phyloP scores from a whole-genome alignment of 1,140 invertebrate genomes.

The Gonioctena quinquepunctata region DNA sequence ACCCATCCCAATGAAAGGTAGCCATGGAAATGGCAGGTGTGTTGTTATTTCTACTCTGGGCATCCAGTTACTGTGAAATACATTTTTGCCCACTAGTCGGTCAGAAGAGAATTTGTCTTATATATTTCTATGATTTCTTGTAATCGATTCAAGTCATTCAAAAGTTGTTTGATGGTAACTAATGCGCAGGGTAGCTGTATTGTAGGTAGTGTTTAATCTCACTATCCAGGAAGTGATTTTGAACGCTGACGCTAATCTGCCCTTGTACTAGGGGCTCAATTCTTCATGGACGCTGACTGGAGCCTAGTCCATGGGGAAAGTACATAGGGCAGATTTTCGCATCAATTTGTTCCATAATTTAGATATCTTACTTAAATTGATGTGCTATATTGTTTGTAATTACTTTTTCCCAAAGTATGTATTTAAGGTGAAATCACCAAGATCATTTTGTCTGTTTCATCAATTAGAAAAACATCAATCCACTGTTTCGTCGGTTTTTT shows the following conservation, averaged over 20 bases:
- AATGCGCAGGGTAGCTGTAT: not conserved
- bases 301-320: slow-evolving; percentile 37
- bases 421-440: slow-evolving; percentile 29
- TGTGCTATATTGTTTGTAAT: slow-evolving; percentile 45
- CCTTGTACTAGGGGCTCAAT: slow-evolving; percentile 53
- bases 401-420: slow-evolving; percentile 37
- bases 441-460: slow-evolving; percentile 29
- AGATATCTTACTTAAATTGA: slow-evolving; percentile 30
- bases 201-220: slow-evolving; percentile 38
- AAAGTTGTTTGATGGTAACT: not conserved
- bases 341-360: slow-evolving; percentile 16
- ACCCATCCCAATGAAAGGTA: slow-evolving; percentile 19
- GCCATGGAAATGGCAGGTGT: slow-evolving; percentile 19
- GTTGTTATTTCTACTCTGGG: not conserved
- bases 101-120: not conserved
- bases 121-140: not conserved
- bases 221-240: slow-evolving; percentile 50
- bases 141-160: not conserved
- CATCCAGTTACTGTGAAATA: not conserved
- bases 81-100: not conserved
- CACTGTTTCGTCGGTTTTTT: not conserved
- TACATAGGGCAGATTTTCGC: slow-evolving; percentile 39
- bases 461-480: slow-evolving; percentile 22
- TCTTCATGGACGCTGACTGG: slow-evolving; percentile 50
- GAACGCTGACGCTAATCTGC: slow-evolving; percentile 47